Evolutionary conservation across 2,888 invertebrate species (phyloP), one percentile per base, ranked within the genome.

Genomic region (Morpho achilles): DNA sequence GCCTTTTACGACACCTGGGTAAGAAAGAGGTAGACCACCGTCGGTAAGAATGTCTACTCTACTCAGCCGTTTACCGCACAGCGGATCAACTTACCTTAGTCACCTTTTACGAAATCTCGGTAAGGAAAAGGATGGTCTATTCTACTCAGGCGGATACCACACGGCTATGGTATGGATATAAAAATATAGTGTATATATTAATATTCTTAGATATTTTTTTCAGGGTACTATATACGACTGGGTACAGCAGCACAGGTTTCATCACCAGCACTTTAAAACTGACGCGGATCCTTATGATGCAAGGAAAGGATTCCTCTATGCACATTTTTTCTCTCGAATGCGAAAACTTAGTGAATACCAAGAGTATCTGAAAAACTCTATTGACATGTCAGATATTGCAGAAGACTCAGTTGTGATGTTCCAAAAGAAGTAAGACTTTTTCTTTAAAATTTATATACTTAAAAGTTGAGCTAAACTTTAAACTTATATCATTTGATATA

Each of bases 161-260:
- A 16, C 16, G 16, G 16, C n/a, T n/a, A n/a, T n/a, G n/a, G n/a
- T n/a, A 32, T 4, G 42, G 3, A 9, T 43, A 43, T 9, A 43
- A 9, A 43, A 43, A 43, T 43, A 7, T 9, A 42, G 8, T 43
- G 9, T 7, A 43, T 4, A 43, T 43, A 9, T 43, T 9, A 3
- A 43, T 9, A 9, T 43, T 43, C 3, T 43, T 43, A 9, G 5
- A 43, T 9, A 23, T 46, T 46, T 22, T 3, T 54, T 54, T 32
- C 74, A 96, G 96, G 97, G 97, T 61, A 86, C 95, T 9, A 94
- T 97, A 69, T 96, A 96, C 81, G 94, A 95, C 69, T 98, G 97
- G 96, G 96, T 96, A 0, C 90, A 93, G 56, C 89, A 93, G 62
- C 98, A 98, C 81, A 92, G 97, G 54, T 83, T 97, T 8, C 97